Evolutionary conservation across 2,888 invertebrate genomes (phyloP).

Genomic region (Cylindroiulus punctatus): DNA sequence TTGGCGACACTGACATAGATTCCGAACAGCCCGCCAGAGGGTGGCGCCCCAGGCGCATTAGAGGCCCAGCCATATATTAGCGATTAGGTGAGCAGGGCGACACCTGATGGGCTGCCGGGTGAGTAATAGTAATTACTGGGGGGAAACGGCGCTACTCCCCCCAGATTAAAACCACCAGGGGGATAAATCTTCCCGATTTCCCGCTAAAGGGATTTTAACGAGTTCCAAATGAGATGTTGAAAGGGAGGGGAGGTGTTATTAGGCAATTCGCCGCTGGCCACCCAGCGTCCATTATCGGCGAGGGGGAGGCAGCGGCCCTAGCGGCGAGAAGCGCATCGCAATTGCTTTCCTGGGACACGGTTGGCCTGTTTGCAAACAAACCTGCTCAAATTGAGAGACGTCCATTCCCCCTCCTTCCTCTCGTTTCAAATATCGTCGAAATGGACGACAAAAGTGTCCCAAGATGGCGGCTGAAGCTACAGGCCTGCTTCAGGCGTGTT

Average conservation of each 20-base stretch:
- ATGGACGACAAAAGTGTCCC: neutral
- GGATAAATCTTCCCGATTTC: neutral
- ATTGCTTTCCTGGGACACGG: neutral
- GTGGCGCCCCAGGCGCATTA: too few species aligned
- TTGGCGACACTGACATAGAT: too few species aligned
- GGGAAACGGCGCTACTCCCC: constrained; percentile 4
- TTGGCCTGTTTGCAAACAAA: neutral
- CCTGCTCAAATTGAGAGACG: neutral
- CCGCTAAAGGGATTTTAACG: constrained; percentile 1
- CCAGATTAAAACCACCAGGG: constrained; percentile 4
- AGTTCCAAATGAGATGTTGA: neutral
- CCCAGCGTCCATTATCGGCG: neutral
- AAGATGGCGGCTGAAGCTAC: too few species aligned
- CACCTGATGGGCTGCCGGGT: neutral
- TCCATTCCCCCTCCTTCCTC: neutral
- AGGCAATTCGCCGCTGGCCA: neutral
- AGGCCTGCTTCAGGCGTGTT: too few species aligned
- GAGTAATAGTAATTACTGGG: constrained; percentile 18
- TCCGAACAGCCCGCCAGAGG: too few species aligned
- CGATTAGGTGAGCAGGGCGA: neutral
- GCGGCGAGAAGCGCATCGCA: neutral
- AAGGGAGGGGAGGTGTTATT: neutral
- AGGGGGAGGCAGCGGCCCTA: neutral
- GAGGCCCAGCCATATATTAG: neutral
- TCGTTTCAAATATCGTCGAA: neutral